A percentile compares a stretch with the other conserved stretches of the same genome.
Evolutionary conservation across 2,797 vertebrate genomes (phyloP).

Genomic region (Loriculus beryllinus): DNA sequence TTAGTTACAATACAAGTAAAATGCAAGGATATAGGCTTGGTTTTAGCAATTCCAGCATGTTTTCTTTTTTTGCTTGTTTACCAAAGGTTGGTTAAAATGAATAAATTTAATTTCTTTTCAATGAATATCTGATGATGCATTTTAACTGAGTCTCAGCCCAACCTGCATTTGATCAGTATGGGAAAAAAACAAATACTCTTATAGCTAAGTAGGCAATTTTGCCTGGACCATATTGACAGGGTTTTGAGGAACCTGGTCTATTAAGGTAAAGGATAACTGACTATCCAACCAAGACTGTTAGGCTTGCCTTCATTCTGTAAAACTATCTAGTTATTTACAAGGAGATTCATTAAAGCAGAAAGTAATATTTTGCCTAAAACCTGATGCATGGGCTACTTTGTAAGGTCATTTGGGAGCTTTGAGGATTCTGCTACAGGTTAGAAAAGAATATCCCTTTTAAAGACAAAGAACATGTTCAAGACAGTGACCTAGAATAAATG

Average conservation of each 20-base stretch:
- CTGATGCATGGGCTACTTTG: neutral
- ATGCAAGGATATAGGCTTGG: neutral
- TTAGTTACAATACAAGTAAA: neutral
- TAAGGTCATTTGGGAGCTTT: neutral
- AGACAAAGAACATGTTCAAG: neutral
- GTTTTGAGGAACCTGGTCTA: neutral
- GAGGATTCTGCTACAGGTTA: neutral
- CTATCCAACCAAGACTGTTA: neutral
- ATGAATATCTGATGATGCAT: neutral
- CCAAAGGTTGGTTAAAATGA: neutral
- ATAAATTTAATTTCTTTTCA: neutral
- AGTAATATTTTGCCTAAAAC: slow-evolving; percentile 1
- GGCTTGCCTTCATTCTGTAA: neutral
- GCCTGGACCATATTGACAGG: neutral
- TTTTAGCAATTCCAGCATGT: neutral
- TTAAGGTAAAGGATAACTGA: neutral
- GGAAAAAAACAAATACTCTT: neutral
- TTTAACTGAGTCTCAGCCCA: neutral
- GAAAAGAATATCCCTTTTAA: slow-evolving; percentile 25
- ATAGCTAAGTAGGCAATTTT: neutral
- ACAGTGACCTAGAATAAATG: slow-evolving; percentile 16
- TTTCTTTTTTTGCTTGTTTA: neutral
- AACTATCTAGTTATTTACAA: neutral
- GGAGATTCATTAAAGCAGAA: neutral
- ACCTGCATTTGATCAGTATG: neutral